Base-by-base conservation (phyloP, 2,888 invertebrate species). In the Amiota minor region DNA sequence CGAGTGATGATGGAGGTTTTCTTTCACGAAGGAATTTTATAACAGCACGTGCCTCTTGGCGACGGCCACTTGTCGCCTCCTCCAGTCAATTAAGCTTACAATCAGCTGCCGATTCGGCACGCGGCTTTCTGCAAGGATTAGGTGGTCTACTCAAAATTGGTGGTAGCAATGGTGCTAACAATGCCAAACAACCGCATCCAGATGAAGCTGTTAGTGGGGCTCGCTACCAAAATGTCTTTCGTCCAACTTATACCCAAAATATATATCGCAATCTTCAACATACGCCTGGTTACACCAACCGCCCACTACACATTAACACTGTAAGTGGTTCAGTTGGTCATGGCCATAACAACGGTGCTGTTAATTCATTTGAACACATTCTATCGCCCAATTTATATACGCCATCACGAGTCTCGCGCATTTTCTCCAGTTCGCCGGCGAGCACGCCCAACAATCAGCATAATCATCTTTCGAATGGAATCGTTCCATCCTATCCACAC, bases 1-100 rank as follows among this genome's bases (percentile, higher is more conserved):
- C 93, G 79, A 95, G 95, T 86, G 96, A 96, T 90, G 96, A 96
- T 90, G 96, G 96, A 73, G 96, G 96, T 50, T 96, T 96, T 90
- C 91, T 95, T 73, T 94, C 95, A 71, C 91, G 92, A 62, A 90
- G 91, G 9, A 88, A 84, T 71, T 90, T 91, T 77, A 88, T 90
- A 74, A 89, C 91, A 76, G 91, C 92, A 47, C 90, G 93, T 23
- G 92, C 93, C 46, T 92, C 93, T 0, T 93, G 93, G 93, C 90
- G 93, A 12, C 91, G 92, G 64, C 93, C 93, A 0, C 88, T 94
- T 62, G 92, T 94, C 18, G 92, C 92, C 16, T 92, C 92, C 76
- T 93, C 93, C 71, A 93, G 93, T 82, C 93, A 93, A 83, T 88
- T 93, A 69, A 93, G 93, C 83, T 88, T 94, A n/a, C 91, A 93